A percentile compares a stretch with the other conserved stretches of the same genome.
phyloP scores from a whole-genome alignment of 2,797 vertebrate genomes.

The Tachyglossus aculeatus region DNA sequence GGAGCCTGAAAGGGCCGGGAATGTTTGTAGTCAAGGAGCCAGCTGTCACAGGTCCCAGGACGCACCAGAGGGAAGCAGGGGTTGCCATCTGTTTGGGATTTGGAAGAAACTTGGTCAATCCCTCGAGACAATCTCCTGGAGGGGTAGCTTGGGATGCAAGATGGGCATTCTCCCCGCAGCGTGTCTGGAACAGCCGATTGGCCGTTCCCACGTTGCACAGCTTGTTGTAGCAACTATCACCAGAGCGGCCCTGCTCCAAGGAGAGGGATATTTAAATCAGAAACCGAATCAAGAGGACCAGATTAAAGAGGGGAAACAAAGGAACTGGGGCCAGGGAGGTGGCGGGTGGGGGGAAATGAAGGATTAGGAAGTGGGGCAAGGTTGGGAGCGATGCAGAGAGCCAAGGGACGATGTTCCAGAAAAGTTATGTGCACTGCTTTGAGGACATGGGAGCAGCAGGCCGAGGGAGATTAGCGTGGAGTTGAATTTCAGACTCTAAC shows the following conservation, averaged over 20 bases:
- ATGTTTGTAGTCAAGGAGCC: too few species aligned
- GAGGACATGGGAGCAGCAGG: too few species aligned
- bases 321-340: neutral
- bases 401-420: too few species aligned
- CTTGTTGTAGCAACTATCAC: slow-evolving; percentile 39
- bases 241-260: neutral
- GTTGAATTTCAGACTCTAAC: too few species aligned
- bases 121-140: too few species aligned
- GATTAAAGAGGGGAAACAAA: neutral
- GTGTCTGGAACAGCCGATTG: slow-evolving; percentile 1
- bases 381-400: neutral
- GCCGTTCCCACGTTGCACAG: neutral
- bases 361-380: neutral
- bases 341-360: neutral
- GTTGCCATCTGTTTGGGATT: too few species aligned
- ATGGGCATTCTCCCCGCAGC: neutral
- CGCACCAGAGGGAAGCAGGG: too few species aligned
- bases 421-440: too few species aligned
- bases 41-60: too few species aligned
- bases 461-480: too few species aligned
- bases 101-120: too few species aligned
- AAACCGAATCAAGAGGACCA: neutral
- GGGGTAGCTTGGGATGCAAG: neutral
- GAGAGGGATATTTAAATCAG: slow-evolving; percentile 29
- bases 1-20: too few species aligned